Evolutionary conservation across 2,888 invertebrate genomes (phyloP), one percentile per base, ranked within the genome.

Genomic region (Amblyjoppa fuscipennis): DNA sequence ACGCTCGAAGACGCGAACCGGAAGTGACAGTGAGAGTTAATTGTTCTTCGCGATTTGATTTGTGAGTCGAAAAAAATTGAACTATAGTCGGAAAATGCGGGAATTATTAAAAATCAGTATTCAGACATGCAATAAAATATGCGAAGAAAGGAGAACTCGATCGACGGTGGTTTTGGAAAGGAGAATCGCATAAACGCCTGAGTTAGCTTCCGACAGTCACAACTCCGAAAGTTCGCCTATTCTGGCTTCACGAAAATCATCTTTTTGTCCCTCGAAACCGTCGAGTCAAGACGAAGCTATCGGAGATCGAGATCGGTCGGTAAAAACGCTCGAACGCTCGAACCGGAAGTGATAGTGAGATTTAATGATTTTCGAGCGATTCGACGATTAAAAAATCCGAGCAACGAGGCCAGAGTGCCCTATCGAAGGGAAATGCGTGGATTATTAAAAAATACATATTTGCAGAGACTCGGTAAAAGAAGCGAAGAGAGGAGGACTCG

Each of bases 111-210:
- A 56, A 56, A 13, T 6, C 0, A 11, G 28, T 25, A 9, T 56
- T 25, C 1, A 3, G 9, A 25, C 5, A 56, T 1, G 11, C 13
- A 0, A 11, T 7, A 11, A 25, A 7, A 56, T 0, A 1, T 2
- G 56, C 25, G 56, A 56, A 9, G 25, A 25, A 25, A 3, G 4
- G 56, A 25, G 25, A 9, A 25, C 20, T 25, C 56, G 34, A 59
- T 76, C 75, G 64, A 64, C 64, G 25, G 34, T 20, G 51, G n/a
- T 34, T 64, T 76, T 13, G 25, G 25, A 59, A 66, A n/a, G 7
- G 75, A 51, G 51, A 76, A 76, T 31, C 13, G n/a, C 59, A 70
- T 20, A 61, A 53, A 77, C 25, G 53, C 31, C 59, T 38, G 38
- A 38, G 9, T 69, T 75, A 13, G 45, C 41, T 28, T 45, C 2